Evolutionary conservation across 1,140 invertebrate genomes (phyloP).

Genomic region (Parapsyche elsis): DNA sequence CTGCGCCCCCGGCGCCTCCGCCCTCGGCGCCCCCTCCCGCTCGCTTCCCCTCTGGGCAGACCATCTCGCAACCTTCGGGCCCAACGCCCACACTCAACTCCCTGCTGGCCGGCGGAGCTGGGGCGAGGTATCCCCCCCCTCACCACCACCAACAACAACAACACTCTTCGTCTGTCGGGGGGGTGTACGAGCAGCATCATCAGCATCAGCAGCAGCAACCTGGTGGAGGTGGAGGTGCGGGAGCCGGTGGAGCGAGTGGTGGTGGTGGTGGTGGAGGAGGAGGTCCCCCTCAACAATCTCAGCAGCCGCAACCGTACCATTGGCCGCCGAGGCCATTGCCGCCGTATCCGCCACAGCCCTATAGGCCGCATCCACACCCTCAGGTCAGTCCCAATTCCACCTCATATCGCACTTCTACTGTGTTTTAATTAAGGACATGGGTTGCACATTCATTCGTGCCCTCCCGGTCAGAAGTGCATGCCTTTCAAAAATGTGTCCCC

Average conservation of each 20-base stretch:
- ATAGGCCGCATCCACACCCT: constrained; percentile 59
- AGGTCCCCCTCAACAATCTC: constrained; percentile 63
- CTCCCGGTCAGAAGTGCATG: too few species aligned
- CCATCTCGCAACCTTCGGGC: constrained; percentile 80
- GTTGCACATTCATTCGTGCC: too few species aligned
- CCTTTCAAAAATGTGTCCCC: too few species aligned
- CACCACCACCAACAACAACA: constrained; percentile 67
- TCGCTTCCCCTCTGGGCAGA: constrained; percentile 74
- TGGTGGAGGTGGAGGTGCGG: constrained; percentile 64
- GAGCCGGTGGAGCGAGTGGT: constrained; percentile 56
- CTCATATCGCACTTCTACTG: too few species aligned
- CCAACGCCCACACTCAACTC: constrained; percentile 93
- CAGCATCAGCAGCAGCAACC: constrained; percentile 65
- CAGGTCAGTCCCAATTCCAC: background rate
- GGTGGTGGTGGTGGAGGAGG: too few species aligned
- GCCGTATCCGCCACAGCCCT: constrained; percentile 66
- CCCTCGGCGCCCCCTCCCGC: constrained; percentile 61
- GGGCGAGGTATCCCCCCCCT: constrained; percentile 66
- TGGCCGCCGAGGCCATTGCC: constrained; percentile 64
- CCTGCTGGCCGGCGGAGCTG: constrained; percentile 80
- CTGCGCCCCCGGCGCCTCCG: constrained; percentile 41
- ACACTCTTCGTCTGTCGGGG: constrained; percentile 65
- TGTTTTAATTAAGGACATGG: background rate
- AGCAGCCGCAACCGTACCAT: constrained; percentile 61
- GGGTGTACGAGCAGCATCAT: constrained; percentile 70